phyloP scores from a whole-genome alignment of 2,797 vertebrate genomes.

The Pteropus rufus region DNA sequence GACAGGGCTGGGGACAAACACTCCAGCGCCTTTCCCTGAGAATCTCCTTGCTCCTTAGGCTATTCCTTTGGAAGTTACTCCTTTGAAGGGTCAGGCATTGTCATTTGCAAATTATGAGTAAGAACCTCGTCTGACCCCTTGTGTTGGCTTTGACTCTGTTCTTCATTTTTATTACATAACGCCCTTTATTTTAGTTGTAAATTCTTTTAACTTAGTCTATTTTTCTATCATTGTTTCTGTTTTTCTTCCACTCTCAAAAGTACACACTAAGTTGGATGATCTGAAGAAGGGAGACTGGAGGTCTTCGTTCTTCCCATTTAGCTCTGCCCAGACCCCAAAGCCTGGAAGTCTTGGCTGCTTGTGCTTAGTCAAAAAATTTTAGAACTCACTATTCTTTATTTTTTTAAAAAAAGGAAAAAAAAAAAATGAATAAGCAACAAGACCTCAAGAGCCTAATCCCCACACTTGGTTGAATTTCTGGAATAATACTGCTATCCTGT shows the following conservation, averaged over 20 bases:
- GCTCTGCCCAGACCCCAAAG: not conserved
- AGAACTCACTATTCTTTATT: not conserved
- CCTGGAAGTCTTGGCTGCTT: not conserved
- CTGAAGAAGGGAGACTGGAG: not conserved
- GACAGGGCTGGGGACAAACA: not conserved
- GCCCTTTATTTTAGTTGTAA: conserved; percentile 16
- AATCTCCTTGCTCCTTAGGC: not conserved
- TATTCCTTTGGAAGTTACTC: not conserved
- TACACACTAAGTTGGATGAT: not conserved
- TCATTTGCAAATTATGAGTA: not conserved
- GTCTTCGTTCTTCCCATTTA: not conserved
- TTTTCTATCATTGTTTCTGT: not conserved
- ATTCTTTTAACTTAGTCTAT: not conserved
- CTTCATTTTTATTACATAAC: not conserved
- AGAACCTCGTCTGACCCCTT: not conserved
- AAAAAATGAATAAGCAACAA: not conserved
- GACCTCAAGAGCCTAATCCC: not conserved
- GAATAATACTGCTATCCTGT: not conserved
- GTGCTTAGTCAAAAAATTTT: not conserved
- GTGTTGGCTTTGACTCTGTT: not conserved
- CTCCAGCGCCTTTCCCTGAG: not conserved
- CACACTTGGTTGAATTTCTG: not conserved
- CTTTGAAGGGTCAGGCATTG: not conserved
- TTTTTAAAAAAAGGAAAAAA: no score
- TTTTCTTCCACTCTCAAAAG: not conserved